Percentiles rank a stretch among this genome's conserved stretches.
These are phyloP conservation scores for Epinotia bilunana DNA, from an alignment of 2,888 invertebrate species.

Conservation along the genomic window DNA sequence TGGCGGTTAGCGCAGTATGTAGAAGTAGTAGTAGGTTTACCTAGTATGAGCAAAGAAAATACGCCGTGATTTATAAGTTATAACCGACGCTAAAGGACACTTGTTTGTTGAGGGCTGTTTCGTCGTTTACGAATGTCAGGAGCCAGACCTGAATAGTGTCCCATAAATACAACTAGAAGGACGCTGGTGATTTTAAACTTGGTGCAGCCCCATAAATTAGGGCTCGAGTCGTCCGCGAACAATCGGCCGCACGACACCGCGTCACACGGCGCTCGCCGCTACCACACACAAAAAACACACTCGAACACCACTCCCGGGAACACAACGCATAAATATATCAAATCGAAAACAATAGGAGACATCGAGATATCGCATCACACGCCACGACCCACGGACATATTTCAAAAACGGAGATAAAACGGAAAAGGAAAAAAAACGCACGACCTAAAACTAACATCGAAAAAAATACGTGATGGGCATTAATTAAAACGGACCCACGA, in stretches of 20 bases:
- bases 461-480: constrained; percentile 85
- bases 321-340: constrained; percentile 82
- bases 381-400: constrained; percentile 77
- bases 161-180: constrained; percentile 61
- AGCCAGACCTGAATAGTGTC: constrained; percentile 39
- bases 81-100: background rate
- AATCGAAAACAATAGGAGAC: constrained; percentile 83
- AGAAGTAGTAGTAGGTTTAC: too few relatives aligned
- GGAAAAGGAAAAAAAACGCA: constrained; percentile 62
- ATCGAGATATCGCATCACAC: constrained; percentile 81
- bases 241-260: constrained; percentile 68
- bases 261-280: constrained; percentile 71
- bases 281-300: constrained; percentile 60
- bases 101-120: background rate
- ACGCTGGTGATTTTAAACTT: constrained; percentile 58
- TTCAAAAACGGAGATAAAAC: constrained; percentile 79
- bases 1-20: too few relatives aligned
- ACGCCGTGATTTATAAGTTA: constrained; percentile 5
- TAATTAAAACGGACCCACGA: constrained; percentile 84
- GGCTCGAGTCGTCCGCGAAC: constrained; percentile 66
- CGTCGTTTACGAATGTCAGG: constrained; percentile 9
- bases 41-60: background rate
- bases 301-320: constrained; percentile 71
- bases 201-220: constrained; percentile 68
- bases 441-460: constrained; percentile 73